Percentiles rank a stretch among this genome's conserved stretches.
Evolutionary conservation across 2,888 invertebrate species (phyloP).

Genomic region (Leptinotarsa juncta): DNA sequence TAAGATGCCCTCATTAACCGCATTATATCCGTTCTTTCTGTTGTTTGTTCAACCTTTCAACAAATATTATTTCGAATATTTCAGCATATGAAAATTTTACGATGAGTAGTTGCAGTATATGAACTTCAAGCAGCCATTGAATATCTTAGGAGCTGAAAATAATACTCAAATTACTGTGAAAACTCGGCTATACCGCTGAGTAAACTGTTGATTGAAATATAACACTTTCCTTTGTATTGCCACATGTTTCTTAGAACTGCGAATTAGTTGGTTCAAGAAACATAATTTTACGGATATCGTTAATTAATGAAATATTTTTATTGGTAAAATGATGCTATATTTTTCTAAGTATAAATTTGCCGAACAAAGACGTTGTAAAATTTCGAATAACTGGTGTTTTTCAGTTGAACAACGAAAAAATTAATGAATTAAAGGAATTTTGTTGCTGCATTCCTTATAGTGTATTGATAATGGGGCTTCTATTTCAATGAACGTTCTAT

Average conservation of each 20-base stretch:
- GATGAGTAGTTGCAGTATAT: background rate
- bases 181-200: constrained; percentile 37
- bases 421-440: too few species aligned
- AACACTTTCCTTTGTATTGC: constrained; percentile 29
- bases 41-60: constrained; percentile 31
- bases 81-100: background rate
- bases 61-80: constrained; percentile 9
- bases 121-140: background rate
- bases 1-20: background rate
- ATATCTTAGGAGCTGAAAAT: background rate
- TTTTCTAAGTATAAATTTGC: background rate
- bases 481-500: too few species aligned
- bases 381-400: background rate
- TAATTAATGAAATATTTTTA: background rate
- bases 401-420: too few species aligned
- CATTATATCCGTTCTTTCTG: constrained; percentile 1
- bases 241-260: constrained; percentile 26
- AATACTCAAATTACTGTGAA: constrained; percentile 28
- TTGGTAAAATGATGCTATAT: background rate
- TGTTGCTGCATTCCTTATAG: background rate
- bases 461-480: background rate
- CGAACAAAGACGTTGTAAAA: background rate
- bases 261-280: constrained; percentile 23
- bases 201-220: constrained; percentile 26
- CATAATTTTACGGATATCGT: background rate